These are phyloP conservation scores for Pogonomyrmex californicus DNA, from an alignment of 1,140 invertebrate genomes.

Conservation along the genomic window DNA sequence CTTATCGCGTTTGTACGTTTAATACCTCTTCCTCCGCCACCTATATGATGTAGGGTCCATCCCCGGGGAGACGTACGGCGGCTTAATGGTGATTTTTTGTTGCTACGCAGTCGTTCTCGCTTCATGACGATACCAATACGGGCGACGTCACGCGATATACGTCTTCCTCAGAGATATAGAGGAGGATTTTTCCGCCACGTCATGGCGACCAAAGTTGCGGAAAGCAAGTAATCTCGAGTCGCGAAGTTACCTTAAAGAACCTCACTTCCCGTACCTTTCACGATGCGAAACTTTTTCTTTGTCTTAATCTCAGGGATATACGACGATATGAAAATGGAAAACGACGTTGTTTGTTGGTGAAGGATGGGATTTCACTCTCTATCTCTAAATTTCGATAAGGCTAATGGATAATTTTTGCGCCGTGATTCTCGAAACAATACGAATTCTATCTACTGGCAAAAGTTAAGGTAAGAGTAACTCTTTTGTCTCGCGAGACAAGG, in stretches of 20 bases:
- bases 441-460: slow-evolving; percentile 35
- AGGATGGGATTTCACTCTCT: background rate
- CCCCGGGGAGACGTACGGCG: slow-evolving; percentile 82
- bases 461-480: slow-evolving; percentile 41
- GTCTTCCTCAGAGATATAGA: slow-evolving; percentile 2
- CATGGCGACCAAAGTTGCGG: background rate
- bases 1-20: slow-evolving; percentile 85
- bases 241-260: slow-evolving; percentile 19
- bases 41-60: slow-evolving; percentile 72
- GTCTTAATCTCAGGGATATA: slow-evolving; percentile 7
- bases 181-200: slow-evolving; percentile 41
- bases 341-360: background rate
- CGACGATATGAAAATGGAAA: slow-evolving; percentile 6
- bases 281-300: slow-evolving; percentile 10
- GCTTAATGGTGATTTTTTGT: slow-evolving; percentile 86
- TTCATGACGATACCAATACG: slow-evolving; percentile 64
- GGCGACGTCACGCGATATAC: slow-evolving; percentile 63
- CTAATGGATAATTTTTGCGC: slow-evolving; percentile 2
- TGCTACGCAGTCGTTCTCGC: slow-evolving; percentile 79
- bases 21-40: slow-evolving; percentile 74
- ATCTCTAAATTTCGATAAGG: background rate
- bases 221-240: slow-evolving; percentile 1
- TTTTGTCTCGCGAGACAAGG: slow-evolving; percentile 34
- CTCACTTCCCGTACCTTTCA: background rate
- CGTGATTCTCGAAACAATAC: slow-evolving; percentile 39